Evolutionary conservation across 2,113 vertebrate genomes (phyloP), one percentile per base, ranked within the genome.

Genomic region (Notothenia rossii): DNA sequence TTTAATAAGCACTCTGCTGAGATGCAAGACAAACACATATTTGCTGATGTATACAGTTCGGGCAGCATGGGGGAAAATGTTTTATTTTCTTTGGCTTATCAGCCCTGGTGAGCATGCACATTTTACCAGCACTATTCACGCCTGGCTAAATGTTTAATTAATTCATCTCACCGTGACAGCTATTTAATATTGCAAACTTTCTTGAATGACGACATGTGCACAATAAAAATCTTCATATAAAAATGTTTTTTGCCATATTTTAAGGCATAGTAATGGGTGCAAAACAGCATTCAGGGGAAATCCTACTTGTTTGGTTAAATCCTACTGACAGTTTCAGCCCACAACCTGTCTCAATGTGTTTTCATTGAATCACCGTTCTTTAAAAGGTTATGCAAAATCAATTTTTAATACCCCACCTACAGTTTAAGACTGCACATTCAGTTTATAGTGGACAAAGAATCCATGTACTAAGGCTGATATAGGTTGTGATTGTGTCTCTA

Each of bases 141-240:
- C 64, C n/a, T 10, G 17, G 58, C n/a, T 61, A 50, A 70, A 66
- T 59, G 15, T 59, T 29, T 6, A 48, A 36, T 66, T 36, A 65
- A 45, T 54, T 70, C 36, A 67, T 62, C 62, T 67, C 13, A 10
- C 15, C 2, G 1, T 51, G 77, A 61, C 63, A 83, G 74, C 64
- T 49, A 10, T 81, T 65, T 68, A 81, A 88, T 81, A 63, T 64
- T 81, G 54, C 65, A 86, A 67, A 67, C 61, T 46, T 75, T 77
- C 7, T 48, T 81, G 72, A 85, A 61, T 85, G 73, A 56, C 72
- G 59, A 68, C 25, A 0, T 14, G 66, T 73, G 48, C 55, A 43
- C 36, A 22, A 64, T 86, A 60, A 72, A 72, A 88, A 79, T 62
- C 83, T 89, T 83, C 20, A 83, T 48, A 9, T 14, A 14, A 75